A percentile compares a stretch with the other conserved stretches of the same genome.
Evolutionary conservation across 2,888 invertebrate genomes (phyloP).

Genomic region (Trachelus iudaicus): DNA sequence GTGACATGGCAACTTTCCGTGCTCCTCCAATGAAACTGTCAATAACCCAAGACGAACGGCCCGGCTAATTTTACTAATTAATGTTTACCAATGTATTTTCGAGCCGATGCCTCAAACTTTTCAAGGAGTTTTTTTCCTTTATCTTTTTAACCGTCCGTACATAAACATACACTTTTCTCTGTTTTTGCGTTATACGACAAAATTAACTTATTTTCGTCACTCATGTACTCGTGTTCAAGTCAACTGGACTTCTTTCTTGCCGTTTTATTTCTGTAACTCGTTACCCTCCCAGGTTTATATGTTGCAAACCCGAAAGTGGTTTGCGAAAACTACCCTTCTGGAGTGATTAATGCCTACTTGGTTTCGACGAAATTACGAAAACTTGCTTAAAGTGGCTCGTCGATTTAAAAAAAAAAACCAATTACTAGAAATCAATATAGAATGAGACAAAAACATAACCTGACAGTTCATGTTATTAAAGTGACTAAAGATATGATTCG

Average conservation of each 20-base stretch:
- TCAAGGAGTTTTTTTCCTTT: background rate
- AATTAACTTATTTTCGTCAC: background rate
- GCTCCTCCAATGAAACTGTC: slow-evolving; percentile 32
- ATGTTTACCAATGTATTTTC: slow-evolving; percentile 29
- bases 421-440: background rate
- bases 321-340: background rate
- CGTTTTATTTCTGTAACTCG: background rate
- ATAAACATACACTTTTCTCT: too few relatives aligned
- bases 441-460: background rate
- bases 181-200: background rate
- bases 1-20: background rate
- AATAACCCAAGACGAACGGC: slow-evolving; percentile 36
- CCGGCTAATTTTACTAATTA: slow-evolving; percentile 43
- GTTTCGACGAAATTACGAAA: background rate
- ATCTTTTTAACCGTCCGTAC: background rate
- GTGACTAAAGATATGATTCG: background rate
- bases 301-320: background rate
- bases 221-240: background rate
- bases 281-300: background rate
- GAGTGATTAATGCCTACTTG: background rate
- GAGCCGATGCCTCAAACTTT: background rate
- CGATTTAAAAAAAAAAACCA: background rate
- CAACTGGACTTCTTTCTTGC: background rate
- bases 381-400: background rate
- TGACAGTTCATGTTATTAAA: background rate